Percentiles rank a stretch among this genome's conserved stretches.
These are phyloP conservation scores for Micromesistius poutassou DNA, from an alignment of 2,797 vertebrate species.

Conservation along the genomic window DNA sequence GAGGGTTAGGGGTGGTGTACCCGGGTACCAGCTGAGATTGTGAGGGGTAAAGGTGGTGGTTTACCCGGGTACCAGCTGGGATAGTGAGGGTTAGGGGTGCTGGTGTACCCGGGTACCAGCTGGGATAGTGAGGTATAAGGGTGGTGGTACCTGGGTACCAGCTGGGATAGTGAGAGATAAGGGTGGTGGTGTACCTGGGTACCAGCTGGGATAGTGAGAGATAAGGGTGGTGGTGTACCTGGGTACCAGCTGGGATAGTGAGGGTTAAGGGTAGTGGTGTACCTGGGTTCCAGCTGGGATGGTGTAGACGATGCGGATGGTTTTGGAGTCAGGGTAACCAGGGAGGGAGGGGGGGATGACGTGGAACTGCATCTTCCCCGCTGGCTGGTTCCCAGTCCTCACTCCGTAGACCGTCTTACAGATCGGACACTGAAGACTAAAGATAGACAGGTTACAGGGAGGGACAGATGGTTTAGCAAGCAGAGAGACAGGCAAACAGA, in stretches of 20 bases:
- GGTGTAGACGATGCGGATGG: slow-evolving; percentile 94
- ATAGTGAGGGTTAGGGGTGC: background rate
- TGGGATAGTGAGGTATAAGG: background rate
- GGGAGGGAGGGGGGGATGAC: slow-evolving; percentile 82
- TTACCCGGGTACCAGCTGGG: slow-evolving; percentile 80
- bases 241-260: slow-evolving; percentile 88
- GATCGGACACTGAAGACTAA: slow-evolving; percentile 76
- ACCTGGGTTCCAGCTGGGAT: slow-evolving; percentile 89
- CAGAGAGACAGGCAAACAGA: background rate
- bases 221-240: slow-evolving; percentile 53
- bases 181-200: slow-evolving; percentile 72
- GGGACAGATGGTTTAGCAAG: background rate
- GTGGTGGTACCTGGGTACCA: slow-evolving; percentile 78
- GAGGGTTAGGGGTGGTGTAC: slow-evolving; percentile 40
- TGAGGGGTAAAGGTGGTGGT: slow-evolving; percentile 81
- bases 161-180: slow-evolving; percentile 46
- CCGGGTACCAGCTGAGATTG: slow-evolving; percentile 89
- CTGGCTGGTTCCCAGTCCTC: slow-evolving; percentile 75
- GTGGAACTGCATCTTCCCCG: slow-evolving; percentile 81
- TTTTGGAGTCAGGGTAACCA: slow-evolving; percentile 89
- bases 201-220: slow-evolving; percentile 82
- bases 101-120: slow-evolving; percentile 82
- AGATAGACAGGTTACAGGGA: background rate
- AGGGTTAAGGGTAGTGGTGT: slow-evolving; percentile 7
- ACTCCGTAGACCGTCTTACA: slow-evolving; percentile 79